Base-by-base conservation (phyloP, 2,113 vertebrate genomes). In the Archilochus colubris region DNA sequence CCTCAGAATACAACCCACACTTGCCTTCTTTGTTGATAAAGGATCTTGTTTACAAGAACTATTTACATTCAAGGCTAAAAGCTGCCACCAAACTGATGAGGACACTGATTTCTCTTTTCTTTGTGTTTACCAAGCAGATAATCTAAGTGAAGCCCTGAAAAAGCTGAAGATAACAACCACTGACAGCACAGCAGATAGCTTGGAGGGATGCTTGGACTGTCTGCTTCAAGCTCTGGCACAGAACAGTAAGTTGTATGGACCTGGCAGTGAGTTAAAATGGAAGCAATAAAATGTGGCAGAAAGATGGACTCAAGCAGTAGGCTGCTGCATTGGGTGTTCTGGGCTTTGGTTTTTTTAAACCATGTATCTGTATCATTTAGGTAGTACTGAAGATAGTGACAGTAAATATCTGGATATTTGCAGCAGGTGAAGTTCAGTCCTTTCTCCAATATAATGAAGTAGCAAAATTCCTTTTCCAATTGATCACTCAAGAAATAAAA, bases 201-300 rank as follows among this genome's bases (percentile, higher is more conserved):
- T 99, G 96, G 99, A 99, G 95, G 98, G 98, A 95, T 99, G 98
- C 69, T 98, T 99, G 97, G 99, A 99, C 97, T 99, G 98, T 96
- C 97, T 99, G 92, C 99, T 99, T 94, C 99, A 99, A 97, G 99
- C 98, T 22, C 97, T 99, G 91, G 97, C 98, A 96, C 98, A 98
- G 95, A 99, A 98, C 97, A 99, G 99, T 99, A 98, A 99, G 99
- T 98, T 95, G 64, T 85, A 46, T 62, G 51, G 62, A 92, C 51
- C 75, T 75, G 85, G 89, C 75, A 75, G 18, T 74, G 68, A 81
- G 94, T 74, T 73, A 82, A 82, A 93, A 77, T 77, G 40, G 40
- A 73, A 30, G 30, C 73, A 74, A 58, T 84, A 54, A 89, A 91
- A 76, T 59, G 33, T 83, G 66, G 50, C 54, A 93, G 74, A 90